Conservation (phyloP, 2,797 vertebrate genomes). For the Xenops minutus region DNA sequence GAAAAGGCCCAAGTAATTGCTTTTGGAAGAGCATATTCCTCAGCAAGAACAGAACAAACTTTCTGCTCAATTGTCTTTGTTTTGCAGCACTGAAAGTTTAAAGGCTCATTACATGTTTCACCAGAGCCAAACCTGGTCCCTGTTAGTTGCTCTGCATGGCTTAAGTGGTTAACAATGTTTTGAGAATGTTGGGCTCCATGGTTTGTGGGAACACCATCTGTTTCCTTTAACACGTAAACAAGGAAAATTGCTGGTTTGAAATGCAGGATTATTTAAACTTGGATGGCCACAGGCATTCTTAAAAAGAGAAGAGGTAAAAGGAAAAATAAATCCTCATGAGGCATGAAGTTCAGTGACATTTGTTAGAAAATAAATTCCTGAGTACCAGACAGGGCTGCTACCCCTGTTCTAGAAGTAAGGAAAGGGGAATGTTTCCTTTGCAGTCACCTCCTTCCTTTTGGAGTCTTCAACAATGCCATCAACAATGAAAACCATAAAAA, state of each 20-base stretch:
- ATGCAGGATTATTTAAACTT: conserved; percentile 62
- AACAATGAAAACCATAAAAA: background rate
- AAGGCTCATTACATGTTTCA: background rate
- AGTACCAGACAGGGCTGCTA: background rate
- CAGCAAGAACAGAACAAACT: background rate
- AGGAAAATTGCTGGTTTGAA: conserved; percentile 75
- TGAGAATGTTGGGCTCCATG: conserved; percentile 28
- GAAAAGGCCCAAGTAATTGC: background rate
- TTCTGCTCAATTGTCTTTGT: background rate
- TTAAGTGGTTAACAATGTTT: conserved; percentile 34
- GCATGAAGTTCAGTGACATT: conserved; percentile 62
- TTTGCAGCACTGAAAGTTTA: background rate
- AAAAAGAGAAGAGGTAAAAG: conserved; percentile 48
- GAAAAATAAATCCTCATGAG: background rate
- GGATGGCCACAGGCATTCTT: conserved; percentile 73
- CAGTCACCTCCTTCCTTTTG: background rate
- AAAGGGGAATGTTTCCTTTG: background rate
- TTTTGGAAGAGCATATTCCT: background rate
- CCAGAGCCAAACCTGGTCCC: conserved; percentile 20
- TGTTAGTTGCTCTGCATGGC: background rate
- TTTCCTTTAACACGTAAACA: conserved; percentile 75
- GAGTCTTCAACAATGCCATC: background rate
- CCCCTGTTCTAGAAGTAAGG: background rate
- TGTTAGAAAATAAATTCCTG: conserved; percentile 61
- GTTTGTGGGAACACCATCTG: conserved; percentile 75